phyloP scores from a whole-genome alignment of 2,888 invertebrate species.

The Xanthorhoe spadicearia region DNA sequence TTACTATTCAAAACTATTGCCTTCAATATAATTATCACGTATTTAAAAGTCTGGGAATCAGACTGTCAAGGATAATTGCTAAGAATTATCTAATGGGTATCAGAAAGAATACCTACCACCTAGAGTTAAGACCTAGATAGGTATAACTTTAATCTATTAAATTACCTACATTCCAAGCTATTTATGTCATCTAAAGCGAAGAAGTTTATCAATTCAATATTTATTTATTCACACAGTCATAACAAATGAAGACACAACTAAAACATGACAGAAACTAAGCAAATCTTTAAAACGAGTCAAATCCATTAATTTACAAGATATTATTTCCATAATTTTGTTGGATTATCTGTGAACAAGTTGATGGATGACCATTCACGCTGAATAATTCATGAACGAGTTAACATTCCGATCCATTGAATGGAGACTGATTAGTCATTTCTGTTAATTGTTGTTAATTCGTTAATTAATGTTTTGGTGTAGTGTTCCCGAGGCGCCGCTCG shows the following conservation, averaged over 20 bases:
- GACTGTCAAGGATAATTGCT: too few relatives aligned
- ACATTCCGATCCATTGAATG: slow-evolving; percentile 15
- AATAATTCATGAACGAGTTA: slow-evolving; percentile 6
- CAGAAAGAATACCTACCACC: too few relatives aligned
- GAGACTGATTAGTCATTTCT: slow-evolving; percentile 22
- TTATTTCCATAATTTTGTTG: background rate
- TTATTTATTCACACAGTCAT: background rate
- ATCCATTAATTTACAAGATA: background rate
- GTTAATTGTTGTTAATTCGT: slow-evolving; percentile 38
- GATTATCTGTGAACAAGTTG: background rate
- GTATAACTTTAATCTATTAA: too few relatives aligned
- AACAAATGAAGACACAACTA: background rate
- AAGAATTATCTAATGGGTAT: too few relatives aligned
- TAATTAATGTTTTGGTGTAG: slow-evolving; percentile 28
- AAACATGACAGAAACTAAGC: background rate
- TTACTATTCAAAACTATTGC: too few relatives aligned
- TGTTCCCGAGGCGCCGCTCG: slow-evolving; percentile 8
- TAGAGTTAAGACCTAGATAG: too few relatives aligned
- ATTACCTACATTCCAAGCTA: too few relatives aligned
- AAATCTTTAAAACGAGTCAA: background rate
- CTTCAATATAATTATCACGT: too few relatives aligned
- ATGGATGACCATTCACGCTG: background rate
- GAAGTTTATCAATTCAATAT: too few relatives aligned
- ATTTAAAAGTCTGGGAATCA: too few relatives aligned
- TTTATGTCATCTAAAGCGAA: too few relatives aligned